A percentile compares a stretch with the other conserved stretches of the same genome.
phyloP scores from a whole-genome alignment of 1,140 invertebrate genomes.

The Laupala kohalensis region DNA sequence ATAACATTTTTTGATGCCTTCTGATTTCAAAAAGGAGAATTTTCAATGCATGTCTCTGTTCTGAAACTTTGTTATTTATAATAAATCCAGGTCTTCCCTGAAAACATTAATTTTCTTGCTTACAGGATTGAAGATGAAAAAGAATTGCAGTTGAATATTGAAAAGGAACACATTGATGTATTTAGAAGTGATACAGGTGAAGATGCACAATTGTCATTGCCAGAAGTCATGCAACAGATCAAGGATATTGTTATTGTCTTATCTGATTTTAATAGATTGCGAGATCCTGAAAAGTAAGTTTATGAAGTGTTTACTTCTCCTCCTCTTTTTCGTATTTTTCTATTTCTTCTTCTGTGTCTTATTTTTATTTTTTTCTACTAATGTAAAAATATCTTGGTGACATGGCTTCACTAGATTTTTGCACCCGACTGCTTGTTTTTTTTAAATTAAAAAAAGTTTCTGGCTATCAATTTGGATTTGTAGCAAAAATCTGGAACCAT shows the following conservation, averaged over 20 bases:
- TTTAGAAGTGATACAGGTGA: conserved; percentile 62
- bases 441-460: not conserved
- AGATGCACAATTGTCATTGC: conserved; percentile 56
- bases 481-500: too few species aligned
- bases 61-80: not conserved
- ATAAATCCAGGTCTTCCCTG: not conserved
- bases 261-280: conserved; percentile 72
- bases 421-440: not conserved
- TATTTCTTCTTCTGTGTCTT: not conserved
- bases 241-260: conserved; percentile 78
- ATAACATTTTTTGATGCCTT: too few species aligned
- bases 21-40: not conserved
- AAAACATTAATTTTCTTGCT: not conserved
- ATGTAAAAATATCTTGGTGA: not conserved
- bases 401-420: not conserved
- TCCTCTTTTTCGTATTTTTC: not conserved
- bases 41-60: not conserved
- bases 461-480: too few species aligned
- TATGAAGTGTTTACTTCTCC: not conserved
- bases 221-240: conserved; percentile 80
- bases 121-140: conserved; percentile 54
- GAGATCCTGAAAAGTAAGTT: conserved; percentile 49
- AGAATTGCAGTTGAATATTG: conserved; percentile 63
- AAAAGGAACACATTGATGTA: conserved; percentile 56
- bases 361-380: not conserved